A percentile compares a stretch with the other conserved stretches of the same genome.
Conservation (phyloP, 2,113 vertebrate genomes). For the Macheiramphus alcinus region DNA sequence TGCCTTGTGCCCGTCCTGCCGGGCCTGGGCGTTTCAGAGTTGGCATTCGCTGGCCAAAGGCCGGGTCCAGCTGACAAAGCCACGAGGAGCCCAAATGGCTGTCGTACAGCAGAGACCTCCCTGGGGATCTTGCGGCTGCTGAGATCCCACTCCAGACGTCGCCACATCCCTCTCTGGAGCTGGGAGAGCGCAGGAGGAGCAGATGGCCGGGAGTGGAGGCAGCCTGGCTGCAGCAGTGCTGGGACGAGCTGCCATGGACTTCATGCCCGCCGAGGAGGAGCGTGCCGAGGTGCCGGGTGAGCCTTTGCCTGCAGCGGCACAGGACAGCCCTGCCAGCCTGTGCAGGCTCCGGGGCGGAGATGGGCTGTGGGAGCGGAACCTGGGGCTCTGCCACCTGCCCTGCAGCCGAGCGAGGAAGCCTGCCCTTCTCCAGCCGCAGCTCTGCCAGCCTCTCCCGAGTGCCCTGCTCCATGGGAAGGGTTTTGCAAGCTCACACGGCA, state of each 20-base stretch:
- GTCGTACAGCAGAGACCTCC: accelerated
- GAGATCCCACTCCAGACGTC: background rate
- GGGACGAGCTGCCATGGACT: background rate
- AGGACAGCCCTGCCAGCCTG: background rate
- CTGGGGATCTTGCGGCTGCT: background rate
- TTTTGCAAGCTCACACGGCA: background rate
- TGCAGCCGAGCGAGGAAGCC: too few species aligned
- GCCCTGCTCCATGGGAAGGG: background rate
- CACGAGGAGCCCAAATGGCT: accelerated
- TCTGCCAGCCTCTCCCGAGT: background rate
- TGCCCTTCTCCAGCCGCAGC: background rate
- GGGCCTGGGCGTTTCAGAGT: background rate
- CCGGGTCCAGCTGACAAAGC: accelerated
- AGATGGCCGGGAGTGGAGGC: background rate
- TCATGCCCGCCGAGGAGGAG: background rate
- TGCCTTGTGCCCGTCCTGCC: background rate
- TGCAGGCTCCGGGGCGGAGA: too few species aligned
- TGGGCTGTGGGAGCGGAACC: background rate
- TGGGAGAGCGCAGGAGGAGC: background rate
- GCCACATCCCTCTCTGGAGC: background rate
- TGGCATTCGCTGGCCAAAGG: accelerated
- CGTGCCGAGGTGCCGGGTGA: accelerated
- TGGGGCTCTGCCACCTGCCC: background rate
- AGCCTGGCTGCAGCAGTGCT: background rate
- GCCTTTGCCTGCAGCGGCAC: background rate